These are phyloP conservation scores for Triplophysa bombifrons DNA, from an alignment of 2,797 vertebrate species.

Conservation along the genomic window DNA sequence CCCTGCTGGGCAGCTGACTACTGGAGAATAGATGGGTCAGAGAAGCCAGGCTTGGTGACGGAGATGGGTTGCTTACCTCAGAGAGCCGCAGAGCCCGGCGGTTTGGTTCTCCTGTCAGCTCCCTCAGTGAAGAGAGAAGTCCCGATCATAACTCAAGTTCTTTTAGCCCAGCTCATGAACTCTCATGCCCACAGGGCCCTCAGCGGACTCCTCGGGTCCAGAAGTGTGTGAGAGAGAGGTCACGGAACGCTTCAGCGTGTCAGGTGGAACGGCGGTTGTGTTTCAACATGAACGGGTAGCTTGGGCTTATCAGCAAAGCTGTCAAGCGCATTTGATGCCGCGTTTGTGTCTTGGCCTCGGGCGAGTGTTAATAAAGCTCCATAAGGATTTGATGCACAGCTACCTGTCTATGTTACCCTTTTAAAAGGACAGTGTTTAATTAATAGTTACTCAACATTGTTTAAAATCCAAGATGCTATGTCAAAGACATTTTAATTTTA, in stretches of 20 bases:
- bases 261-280: slow-evolving; percentile 74
- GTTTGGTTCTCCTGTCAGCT: slow-evolving; percentile 50
- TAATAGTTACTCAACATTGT: slow-evolving; percentile 56
- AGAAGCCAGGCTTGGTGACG: slow-evolving; percentile 47
- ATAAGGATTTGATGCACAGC: slow-evolving; percentile 75
- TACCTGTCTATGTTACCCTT: slow-evolving; percentile 62
- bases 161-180: slow-evolving; percentile 61
- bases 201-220: slow-evolving; percentile 64
- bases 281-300: slow-evolving; percentile 77
- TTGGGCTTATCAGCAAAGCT: slow-evolving; percentile 82
- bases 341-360: slow-evolving; percentile 73
- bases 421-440: slow-evolving; percentile 45
- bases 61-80: slow-evolving; percentile 61
- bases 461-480: slow-evolving; percentile 33
- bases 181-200: slow-evolving; percentile 53
- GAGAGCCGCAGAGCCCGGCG: slow-evolving; percentile 59
- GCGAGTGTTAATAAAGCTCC: slow-evolving; percentile 75
- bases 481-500: slow-evolving; percentile 12
- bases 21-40: slow-evolving; percentile 52
- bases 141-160: slow-evolving; percentile 74
- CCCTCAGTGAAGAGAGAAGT: slow-evolving; percentile 48
- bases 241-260: slow-evolving; percentile 80
- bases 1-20: slow-evolving; percentile 73
- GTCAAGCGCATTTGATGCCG: slow-evolving; percentile 79
- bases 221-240: slow-evolving; percentile 75